Base-by-base conservation (phyloP, 2,113 vertebrate genomes). In the Chiloscyllium plagiosum region DNA sequence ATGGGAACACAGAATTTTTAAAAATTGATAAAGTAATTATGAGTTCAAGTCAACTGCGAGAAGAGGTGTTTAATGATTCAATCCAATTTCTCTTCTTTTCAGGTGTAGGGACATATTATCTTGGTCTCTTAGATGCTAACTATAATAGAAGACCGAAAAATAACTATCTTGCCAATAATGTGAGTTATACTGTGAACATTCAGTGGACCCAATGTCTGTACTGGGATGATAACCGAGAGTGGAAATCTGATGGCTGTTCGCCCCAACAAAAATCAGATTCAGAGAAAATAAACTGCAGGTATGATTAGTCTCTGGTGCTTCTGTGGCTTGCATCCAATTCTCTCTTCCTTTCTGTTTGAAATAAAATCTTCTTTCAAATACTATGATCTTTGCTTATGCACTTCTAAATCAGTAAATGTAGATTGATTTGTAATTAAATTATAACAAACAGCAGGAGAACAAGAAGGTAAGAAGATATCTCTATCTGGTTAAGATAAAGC, bases 271-370 rank as follows among this genome's bases (percentile, higher is more conserved):
- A 96, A 26, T 96, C 97, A 20, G 66, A 96, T 56, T 26, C 96
- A 0, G 17, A 95, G n/a, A 96, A 95, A 42, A 96, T 98, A 95
- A 98, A 96, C 96, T 99, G 98, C 98, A 98, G 98, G 98, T 99
- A 96, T 76, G 20, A 61, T n/a, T 78, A 37, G 0, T 13, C 65
- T 87, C 37, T 17, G 22, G 22, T 93, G 89, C 17, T 66, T n/a
- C 33, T 92, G 65, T 66, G 33, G 61, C 70, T 2, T 8, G 47
- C 0, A 50, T 76, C 42, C 13, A 1, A 3, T 0, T 22, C 42
- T 66, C 37, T 47, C 12, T 0, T 87, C 72, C 0, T 20, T 65
- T 95, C 17, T 37, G 7, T 0, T 72, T 61, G 19, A 42, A 70
- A 96, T 56, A n/a, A 47, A 12, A 37, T 15, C 19, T 65, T 76